Evolutionary conservation across 30 jellyfish, hydroid and myxozoan genomes (phyloP).

Genomic region (Sanderia malayensis): DNA sequence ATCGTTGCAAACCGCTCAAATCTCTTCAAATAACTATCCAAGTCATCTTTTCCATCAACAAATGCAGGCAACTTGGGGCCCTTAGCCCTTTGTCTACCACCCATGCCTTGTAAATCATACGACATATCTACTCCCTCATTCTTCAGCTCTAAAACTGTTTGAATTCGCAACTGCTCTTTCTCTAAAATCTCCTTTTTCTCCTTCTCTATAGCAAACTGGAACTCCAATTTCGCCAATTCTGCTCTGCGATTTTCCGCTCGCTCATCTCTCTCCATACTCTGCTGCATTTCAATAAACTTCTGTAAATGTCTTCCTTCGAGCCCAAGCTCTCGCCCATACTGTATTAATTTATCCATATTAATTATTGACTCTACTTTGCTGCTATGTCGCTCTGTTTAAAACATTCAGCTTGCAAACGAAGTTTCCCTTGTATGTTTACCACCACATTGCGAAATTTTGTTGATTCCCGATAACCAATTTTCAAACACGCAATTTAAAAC

Average conservation of each 20-base stretch:
- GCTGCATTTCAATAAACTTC: no score
- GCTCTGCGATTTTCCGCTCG: slow-evolving; percentile 39
- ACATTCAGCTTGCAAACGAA: slow-evolving; percentile 16
- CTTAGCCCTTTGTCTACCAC: slow-evolving; percentile 31
- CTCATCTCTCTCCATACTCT: slow-evolving; percentile 25
- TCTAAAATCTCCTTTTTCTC: slow-evolving; percentile 32
- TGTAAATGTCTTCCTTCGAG: no score
- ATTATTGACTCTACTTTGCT: slow-evolving; percentile 33
- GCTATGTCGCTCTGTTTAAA: slow-evolving; percentile 15
- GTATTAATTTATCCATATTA: no score
- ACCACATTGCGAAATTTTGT: slow-evolving; percentile 21
- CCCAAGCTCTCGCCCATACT: no score
- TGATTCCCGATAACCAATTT: slow-evolving; percentile 50
- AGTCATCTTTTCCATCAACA: slow-evolving; percentile 46
- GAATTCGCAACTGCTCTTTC: slow-evolving; percentile 26
- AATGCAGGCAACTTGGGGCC: slow-evolving; percentile 54
- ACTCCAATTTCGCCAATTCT: slow-evolving; percentile 31
- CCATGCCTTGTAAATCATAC: slow-evolving; percentile 18
- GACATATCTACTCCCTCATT: slow-evolving; percentile 46
- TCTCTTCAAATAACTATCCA: slow-evolving; percentile 61
- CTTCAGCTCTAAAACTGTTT: slow-evolving; percentile 36
- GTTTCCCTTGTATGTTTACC: slow-evolving; percentile 19
- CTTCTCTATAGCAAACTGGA: slow-evolving; percentile 29
- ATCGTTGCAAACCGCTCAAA: slow-evolving; percentile 57
- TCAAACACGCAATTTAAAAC: slow-evolving; percentile 23